Evolutionary conservation across 2,888 invertebrate species (phyloP).

Genomic region (Brachyopa scutellaris): DNA sequence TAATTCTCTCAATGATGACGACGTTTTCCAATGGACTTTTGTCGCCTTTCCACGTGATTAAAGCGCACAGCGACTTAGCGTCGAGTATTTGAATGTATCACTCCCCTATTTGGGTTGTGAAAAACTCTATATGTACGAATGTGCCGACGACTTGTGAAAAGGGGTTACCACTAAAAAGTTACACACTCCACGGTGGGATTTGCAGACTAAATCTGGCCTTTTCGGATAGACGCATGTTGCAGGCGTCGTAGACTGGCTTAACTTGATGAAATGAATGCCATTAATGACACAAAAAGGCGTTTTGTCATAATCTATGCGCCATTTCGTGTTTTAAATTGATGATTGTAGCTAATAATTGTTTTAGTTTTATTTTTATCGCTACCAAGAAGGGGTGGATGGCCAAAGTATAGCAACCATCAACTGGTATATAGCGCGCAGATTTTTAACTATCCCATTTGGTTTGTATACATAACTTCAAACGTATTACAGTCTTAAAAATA

Average conservation of each 20-base stretch:
- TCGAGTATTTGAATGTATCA: slow-evolving; percentile 51
- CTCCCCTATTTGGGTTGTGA: slow-evolving; percentile 62
- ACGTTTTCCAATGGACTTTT: slow-evolving; percentile 77
- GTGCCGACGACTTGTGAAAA: slow-evolving; percentile 52
- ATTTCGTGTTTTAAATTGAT: slow-evolving; percentile 61
- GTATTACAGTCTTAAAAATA: too few relatives aligned
- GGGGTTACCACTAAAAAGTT: slow-evolving; percentile 34
- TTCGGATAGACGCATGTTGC: slow-evolving; percentile 53
- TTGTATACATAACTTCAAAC: too few relatives aligned
- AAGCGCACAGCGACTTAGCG: slow-evolving; percentile 53
- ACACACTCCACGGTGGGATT: slow-evolving; percentile 32
- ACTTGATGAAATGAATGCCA: slow-evolving; percentile 60
- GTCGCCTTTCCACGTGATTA: slow-evolving; percentile 82
- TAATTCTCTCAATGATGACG: slow-evolving; percentile 37
- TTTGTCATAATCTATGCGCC: slow-evolving; percentile 60
- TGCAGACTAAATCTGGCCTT: slow-evolving; percentile 29
- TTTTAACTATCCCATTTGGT: too few relatives aligned
- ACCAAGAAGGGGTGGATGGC: background rate
- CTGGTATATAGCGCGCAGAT: too few relatives aligned
- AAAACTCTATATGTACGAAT: slow-evolving; percentile 47
- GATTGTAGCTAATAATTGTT: slow-evolving; percentile 55
- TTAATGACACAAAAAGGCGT: slow-evolving; percentile 58
- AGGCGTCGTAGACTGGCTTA: slow-evolving; percentile 51
- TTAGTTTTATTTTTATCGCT: slow-evolving; percentile 11
- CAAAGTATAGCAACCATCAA: background rate